phyloP scores from a whole-genome alignment of 2,888 invertebrate genomes.

The Acleris emargana region DNA sequence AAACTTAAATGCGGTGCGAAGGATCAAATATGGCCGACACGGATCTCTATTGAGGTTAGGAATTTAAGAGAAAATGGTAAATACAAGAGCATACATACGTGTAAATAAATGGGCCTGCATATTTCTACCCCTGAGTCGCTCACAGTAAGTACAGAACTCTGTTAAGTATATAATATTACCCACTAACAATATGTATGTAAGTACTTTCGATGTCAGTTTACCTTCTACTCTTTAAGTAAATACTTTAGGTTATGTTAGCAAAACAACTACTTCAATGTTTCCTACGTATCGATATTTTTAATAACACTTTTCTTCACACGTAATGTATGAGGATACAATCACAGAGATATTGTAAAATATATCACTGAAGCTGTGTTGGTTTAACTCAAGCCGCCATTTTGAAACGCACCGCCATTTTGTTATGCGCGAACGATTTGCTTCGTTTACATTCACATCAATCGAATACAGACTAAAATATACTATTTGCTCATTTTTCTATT shows the following conservation, averaged over 20 bases:
- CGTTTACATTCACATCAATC: conserved; percentile 21
- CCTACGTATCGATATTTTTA: conserved; percentile 41
- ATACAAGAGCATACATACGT: conserved; percentile 58
- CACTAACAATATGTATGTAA: conserved; percentile 21
- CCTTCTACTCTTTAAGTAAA: conserved; percentile 45
- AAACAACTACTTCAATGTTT: conserved; percentile 42
- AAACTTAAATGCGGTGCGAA: conserved; percentile 38
- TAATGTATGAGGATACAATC: conserved; percentile 34
- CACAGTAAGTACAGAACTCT: conserved; percentile 51
- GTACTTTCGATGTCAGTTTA: conserved; percentile 31
- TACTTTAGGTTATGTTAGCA: conserved; percentile 36
- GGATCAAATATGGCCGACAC: conserved; percentile 21
- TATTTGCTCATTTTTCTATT: conserved; percentile 70
- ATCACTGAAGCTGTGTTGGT: conserved; percentile 69
- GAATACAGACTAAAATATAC: conserved; percentile 30
- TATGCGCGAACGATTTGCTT: conserved; percentile 15
- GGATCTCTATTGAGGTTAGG: conserved; percentile 1
- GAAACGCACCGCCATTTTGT: conserved; percentile 14
- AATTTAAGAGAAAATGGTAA: conserved; percentile 45
- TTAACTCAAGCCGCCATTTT: conserved; percentile 38
- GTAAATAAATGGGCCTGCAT: conserved; percentile 71
- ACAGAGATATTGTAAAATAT: conserved; percentile 43
- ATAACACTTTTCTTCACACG: conserved; percentile 39
- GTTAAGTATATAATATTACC: conserved; percentile 26
- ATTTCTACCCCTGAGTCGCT: conserved; percentile 78